A percentile compares a stretch with the other conserved stretches of the same genome.
phyloP scores from a whole-genome alignment of 2,797 vertebrate genomes.

The Calcarius lapponicus region DNA sequence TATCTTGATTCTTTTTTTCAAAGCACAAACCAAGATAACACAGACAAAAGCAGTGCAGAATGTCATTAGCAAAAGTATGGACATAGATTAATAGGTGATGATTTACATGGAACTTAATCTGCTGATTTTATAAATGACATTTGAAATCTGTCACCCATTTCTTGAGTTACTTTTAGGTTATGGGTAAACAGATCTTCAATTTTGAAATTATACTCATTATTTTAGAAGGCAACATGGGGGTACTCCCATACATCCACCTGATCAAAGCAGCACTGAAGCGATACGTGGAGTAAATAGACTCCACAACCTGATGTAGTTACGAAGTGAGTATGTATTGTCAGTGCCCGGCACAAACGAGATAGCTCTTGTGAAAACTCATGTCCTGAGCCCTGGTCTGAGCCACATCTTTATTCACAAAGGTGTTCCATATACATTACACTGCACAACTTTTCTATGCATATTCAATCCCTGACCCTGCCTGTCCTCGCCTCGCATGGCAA shows the following conservation, averaged over 20 bases:
- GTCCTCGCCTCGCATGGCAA: no score
- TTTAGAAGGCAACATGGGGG: not conserved
- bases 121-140: not conserved
- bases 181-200: not conserved
- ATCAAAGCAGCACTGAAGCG: not conserved
- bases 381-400: no score
- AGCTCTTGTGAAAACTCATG: no score
- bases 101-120: not conserved
- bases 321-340: no score
- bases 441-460: no score
- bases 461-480: no score
- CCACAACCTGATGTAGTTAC: no score
- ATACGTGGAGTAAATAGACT: no score
- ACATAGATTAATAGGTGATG: not conserved
- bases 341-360: no score
- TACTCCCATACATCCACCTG: accelerated
- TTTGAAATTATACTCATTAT: not conserved
- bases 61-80: not conserved
- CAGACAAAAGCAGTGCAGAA: not conserved
- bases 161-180: not conserved
- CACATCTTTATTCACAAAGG: no score
- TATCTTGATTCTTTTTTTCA: not conserved
- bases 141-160: not conserved
- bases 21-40: not conserved
- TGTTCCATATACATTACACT: no score